Evolutionary conservation across 2,113 vertebrate genomes (phyloP), one percentile per base, ranked within the genome.

Genomic region (Petromus typicus): DNA sequence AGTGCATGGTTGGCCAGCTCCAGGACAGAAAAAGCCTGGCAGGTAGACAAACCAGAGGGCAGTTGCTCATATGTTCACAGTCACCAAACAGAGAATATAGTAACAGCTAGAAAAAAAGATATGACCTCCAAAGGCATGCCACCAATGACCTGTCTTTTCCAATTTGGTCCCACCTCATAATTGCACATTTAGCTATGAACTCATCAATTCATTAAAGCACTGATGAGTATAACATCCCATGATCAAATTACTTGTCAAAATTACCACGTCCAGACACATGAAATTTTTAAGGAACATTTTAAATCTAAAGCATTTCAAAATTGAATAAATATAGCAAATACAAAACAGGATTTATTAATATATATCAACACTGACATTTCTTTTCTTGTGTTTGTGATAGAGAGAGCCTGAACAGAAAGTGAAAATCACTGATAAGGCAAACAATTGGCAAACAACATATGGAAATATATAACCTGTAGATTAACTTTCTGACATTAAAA

Each of bases 401-500:
- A 69, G 20, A 7, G 22, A 92, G 89, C 7, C 40, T 75, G 51
- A 93, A 45, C 20, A 80, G 56, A 88, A 93, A 90, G 34, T 66
- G 86, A 81, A 37, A 59, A 13, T 3, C 10, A 85, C 63, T 66
- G 32, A 88, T 69, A 64, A 11, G 56, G 12, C 30, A 90, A 83
- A 51, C 91, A 57, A 16, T 69, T 69, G 66, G 7, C 64, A 91
- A 86, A 5, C 64, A 91, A 86, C 37, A 54, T 27, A 18, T 75
- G n/a, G 81, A 90, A 89, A 94, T 34, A 25, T 13, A 51, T 93
- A 40, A 59, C 13, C 20, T 63, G 0, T n/a, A 4, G 6, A 16
- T 81, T 87, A 87, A 73, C 1, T 89, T 83, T 69, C 16, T 75
- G 22, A 87, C 13, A 87, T 88, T 51, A 83, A 86, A 91, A 93